phyloP scores from a whole-genome alignment of 2,888 invertebrate species.

The Drosophila colorata region DNA sequence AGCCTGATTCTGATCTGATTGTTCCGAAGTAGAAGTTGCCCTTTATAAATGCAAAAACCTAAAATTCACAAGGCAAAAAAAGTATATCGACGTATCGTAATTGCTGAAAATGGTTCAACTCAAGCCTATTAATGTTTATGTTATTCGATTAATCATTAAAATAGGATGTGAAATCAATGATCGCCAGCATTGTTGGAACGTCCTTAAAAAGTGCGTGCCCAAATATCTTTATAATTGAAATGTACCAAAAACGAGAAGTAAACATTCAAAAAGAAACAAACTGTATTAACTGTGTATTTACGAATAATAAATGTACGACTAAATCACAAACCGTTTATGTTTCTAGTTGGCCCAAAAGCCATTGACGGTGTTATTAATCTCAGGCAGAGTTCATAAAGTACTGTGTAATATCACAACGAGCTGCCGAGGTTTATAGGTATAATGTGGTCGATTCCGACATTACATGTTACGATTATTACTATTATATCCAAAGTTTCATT shows the following conservation, averaged over 20 bases:
- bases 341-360: too few species aligned
- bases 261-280: conserved; percentile 59
- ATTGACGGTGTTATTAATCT: too few species aligned
- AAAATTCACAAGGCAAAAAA: conserved; percentile 40
- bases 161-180: conserved; percentile 28
- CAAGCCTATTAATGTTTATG: conserved; percentile 45
- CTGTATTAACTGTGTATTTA: conserved; percentile 73
- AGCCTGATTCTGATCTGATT: conserved; percentile 55
- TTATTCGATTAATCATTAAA: conserved; percentile 36
- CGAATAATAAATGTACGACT: conserved; percentile 68
- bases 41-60: conserved; percentile 38
- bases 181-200: conserved; percentile 41
- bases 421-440: too few species aligned
- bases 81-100: conserved; percentile 68
- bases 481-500: too few species aligned
- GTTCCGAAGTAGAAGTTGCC: conserved; percentile 53
- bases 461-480: too few species aligned
- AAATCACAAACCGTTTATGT: conserved; percentile 16
- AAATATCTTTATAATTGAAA: conserved; percentile 35
- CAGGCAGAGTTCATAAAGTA: too few species aligned
- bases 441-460: too few species aligned
- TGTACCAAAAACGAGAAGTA: conserved; percentile 49
- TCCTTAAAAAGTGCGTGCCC: conserved; percentile 38
- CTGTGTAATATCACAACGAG: too few species aligned
- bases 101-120: conserved; percentile 67